Evolutionary conservation across 1,140 invertebrate species (phyloP).

Genomic region (Lepeophtheirus salmonis): DNA sequence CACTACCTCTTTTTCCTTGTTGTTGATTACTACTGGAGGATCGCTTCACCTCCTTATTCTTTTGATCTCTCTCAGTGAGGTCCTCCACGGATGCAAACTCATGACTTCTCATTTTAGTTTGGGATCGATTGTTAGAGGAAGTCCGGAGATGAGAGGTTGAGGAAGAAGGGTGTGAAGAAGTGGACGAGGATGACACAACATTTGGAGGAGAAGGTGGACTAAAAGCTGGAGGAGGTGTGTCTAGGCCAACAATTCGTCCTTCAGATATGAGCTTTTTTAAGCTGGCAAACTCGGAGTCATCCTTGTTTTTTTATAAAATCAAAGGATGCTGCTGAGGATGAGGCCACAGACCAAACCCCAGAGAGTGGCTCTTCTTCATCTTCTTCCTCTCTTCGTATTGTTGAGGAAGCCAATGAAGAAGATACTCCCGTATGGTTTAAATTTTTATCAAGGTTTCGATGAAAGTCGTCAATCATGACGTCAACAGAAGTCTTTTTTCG

Average conservation of each 20-base stretch:
- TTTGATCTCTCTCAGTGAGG: background rate
- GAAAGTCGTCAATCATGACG: constrained; percentile 13
- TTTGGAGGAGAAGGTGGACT: constrained; percentile 3
- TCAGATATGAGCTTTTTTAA: constrained; percentile 8
- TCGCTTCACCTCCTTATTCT: background rate
- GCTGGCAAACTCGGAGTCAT: constrained; percentile 3
- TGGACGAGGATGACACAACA: background rate
- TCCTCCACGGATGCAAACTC: background rate
- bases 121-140: background rate
- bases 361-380: too few species aligned
- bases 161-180: background rate
- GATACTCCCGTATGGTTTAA: background rate
- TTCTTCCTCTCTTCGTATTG: too few species aligned
- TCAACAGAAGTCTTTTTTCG: constrained; percentile 2
- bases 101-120: background rate
- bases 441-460: constrained; percentile 1
- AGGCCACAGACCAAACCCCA: too few species aligned
- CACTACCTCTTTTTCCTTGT: too few species aligned
- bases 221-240: constrained; percentile 10
- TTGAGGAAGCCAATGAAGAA: too few species aligned
- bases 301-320: too few species aligned
- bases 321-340: too few species aligned
- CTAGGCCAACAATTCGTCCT: constrained; percentile 1
- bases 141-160: background rate
- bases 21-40: constrained; percentile 7